Base-by-base conservation (phyloP, 2,888 invertebrate genomes). In the Hypolimnas misippus region DNA sequence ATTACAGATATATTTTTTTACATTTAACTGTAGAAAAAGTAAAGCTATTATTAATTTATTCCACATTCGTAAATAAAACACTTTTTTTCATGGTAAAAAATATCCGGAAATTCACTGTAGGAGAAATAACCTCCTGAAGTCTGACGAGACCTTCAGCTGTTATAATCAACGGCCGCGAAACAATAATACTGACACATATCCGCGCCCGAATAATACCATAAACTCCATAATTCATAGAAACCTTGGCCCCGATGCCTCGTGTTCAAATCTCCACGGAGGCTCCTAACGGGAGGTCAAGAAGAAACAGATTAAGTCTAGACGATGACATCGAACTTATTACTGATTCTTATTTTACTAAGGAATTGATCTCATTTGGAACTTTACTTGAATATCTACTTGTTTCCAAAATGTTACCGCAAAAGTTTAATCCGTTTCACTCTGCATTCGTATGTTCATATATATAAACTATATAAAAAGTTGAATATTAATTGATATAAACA, bases 171-270 rank as follows among this genome's bases (percentile, higher is more conserved):
- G 89, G 81, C 89, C 89, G 85, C 88, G 87, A 89, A 89, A 88
- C 81, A 84, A 82, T 86, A 87, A 83, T 87, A 83, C 84, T 84
- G 86, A 83, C 87, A 87, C 75, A 89, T 86, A 88, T 87, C 44
- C 79, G 83, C 79, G 80, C 79, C 87, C 82, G 86, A 89, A 89
- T 90, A 89, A 89, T 87, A 86, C 89, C 87, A 88, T 89, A 86
- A 84, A 86, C 84, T 90, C 88, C 87, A 90, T 92, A 90, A 91
- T 89, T 89, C 90, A 91, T 86, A 79, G 81, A 79, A 81, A 80
- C 90, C 91, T 92, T 90, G 90, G 87, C 90, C 91, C 79, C 86
- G 83, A 86, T 89, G 78, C 76, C 76, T 75, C 74, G 74, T 76
- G 69, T 66, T 64, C 66, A 58, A 70, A 64, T 69, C 65, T 66